Conservation (phyloP, 1,140 invertebrate genomes). For the Drosophila equinoxialis region DNA sequence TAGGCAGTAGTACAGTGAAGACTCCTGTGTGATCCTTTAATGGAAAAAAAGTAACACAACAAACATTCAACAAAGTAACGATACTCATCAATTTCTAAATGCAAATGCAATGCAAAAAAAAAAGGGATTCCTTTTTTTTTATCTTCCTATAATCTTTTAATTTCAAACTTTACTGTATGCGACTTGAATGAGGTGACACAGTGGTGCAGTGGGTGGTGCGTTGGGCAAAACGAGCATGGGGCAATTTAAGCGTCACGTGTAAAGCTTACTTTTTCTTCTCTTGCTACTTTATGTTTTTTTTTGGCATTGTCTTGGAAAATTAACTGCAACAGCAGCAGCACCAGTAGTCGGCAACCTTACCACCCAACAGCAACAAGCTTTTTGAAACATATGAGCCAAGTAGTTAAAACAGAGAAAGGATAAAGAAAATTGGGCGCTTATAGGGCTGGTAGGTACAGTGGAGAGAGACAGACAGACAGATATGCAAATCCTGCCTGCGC, state of each 20-base stretch:
- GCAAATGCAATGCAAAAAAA: too few species aligned
- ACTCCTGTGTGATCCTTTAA: background rate
- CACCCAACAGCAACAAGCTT: constrained; percentile 25
- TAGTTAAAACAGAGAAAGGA: constrained; percentile 58
- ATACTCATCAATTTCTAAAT: too few species aligned
- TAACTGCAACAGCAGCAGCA: constrained; percentile 71
- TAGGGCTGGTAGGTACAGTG: background rate
- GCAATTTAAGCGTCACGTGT: constrained; percentile 68
- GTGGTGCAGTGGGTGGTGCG: too few species aligned
- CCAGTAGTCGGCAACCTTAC: constrained; percentile 47
- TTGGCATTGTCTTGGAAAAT: constrained; percentile 77
- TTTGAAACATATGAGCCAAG: constrained; percentile 52
- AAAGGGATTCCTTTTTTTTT: too few species aligned
- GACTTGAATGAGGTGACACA: too few species aligned
- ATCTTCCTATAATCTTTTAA: background rate
- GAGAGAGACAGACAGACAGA: too few species aligned
- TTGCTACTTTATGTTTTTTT: constrained; percentile 53
- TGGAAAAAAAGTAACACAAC: too few species aligned
- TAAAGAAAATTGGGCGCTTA: background rate
- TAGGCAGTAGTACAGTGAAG: constrained; percentile 8
- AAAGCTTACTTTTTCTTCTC: constrained; percentile 59
- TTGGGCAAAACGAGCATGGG: background rate
- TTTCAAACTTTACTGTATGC: background rate
- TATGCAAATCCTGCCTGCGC: constrained; percentile 66
- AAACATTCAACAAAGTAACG: background rate